phyloP scores from a whole-genome alignment of 1,140 invertebrate genomes.

The Dreissena polymorpha region DNA sequence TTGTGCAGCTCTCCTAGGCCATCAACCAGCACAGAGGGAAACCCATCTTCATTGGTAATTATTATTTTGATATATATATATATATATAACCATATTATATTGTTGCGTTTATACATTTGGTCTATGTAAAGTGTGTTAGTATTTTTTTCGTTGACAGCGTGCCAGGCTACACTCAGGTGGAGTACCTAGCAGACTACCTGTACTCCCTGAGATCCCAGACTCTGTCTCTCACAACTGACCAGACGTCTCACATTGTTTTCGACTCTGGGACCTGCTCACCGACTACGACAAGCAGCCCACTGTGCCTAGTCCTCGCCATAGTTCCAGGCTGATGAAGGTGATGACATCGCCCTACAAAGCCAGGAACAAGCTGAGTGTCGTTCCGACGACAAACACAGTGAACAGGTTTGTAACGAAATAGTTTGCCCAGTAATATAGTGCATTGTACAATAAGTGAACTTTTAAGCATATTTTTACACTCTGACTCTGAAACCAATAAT shows the following conservation, averaged over 20 bases:
- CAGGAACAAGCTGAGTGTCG: not conserved
- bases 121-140: not conserved
- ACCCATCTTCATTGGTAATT: not conserved
- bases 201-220: slow-evolving; percentile 1
- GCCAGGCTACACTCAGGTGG: not conserved
- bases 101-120: not conserved
- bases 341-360: not conserved
- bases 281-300: slow-evolving; percentile 21
- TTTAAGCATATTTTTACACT: not conserved
- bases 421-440: not conserved
- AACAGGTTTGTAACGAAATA: not conserved
- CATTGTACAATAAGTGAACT: not conserved
- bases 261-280: slow-evolving; percentile 6
- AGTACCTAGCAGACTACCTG: slow-evolving; percentile 14
- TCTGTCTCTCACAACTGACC: not conserved
- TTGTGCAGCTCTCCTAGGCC: not conserved
- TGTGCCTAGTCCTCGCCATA: not conserved
- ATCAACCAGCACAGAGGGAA: not conserved
- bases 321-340: slow-evolving; percentile 8
- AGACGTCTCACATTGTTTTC: slow-evolving; percentile 8
- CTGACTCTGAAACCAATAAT: not conserved
- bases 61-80: not conserved
- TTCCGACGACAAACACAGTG: not conserved
- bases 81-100: not conserved
- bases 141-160: not conserved